These are phyloP conservation scores for Ophonus ardosiacus DNA, from an alignment of 2,888 invertebrate genomes.

Conservation along the genomic window DNA sequence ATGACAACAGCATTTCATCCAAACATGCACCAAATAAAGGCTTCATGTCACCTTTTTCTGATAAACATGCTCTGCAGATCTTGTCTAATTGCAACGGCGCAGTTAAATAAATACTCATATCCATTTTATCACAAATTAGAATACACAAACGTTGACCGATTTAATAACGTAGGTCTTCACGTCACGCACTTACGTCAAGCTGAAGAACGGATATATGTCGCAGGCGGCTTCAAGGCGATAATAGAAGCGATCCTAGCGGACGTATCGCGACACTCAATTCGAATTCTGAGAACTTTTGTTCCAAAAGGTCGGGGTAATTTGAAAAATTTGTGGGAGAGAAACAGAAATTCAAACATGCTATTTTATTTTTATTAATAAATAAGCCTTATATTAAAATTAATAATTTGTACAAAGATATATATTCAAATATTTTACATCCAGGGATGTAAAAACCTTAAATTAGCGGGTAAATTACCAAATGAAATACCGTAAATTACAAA, in stretches of 20 bases:
- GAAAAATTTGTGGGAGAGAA: background rate
- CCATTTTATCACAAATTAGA: slow-evolving; percentile 71
- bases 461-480: no score
- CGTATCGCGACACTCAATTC: slow-evolving; percentile 61
- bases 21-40: slow-evolving; percentile 76
- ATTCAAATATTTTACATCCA: background rate
- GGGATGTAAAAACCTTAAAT: no score
- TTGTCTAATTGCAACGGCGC: slow-evolving; percentile 75
- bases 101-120: slow-evolving; percentile 74
- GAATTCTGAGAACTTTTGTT: background rate
- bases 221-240: slow-evolving; percentile 18
- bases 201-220: slow-evolving; percentile 59
- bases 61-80: slow-evolving; percentile 76
- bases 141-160: slow-evolving; percentile 71
- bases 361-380: slow-evolving; percentile 3
- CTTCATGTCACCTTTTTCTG: slow-evolving; percentile 76
- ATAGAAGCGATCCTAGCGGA: slow-evolving; percentile 64
- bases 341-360: background rate
- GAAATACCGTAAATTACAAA: no score
- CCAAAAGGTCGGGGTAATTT: background rate
- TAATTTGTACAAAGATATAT: background rate
- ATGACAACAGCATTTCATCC: slow-evolving; percentile 76
- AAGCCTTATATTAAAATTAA: background rate
- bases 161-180: slow-evolving; percentile 63
- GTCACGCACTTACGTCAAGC: slow-evolving; percentile 49